A percentile compares a stretch with the other conserved stretches of the same genome.
phyloP scores from a whole-genome alignment of 2,797 vertebrate genomes.

The Xerus rutilus region DNA sequence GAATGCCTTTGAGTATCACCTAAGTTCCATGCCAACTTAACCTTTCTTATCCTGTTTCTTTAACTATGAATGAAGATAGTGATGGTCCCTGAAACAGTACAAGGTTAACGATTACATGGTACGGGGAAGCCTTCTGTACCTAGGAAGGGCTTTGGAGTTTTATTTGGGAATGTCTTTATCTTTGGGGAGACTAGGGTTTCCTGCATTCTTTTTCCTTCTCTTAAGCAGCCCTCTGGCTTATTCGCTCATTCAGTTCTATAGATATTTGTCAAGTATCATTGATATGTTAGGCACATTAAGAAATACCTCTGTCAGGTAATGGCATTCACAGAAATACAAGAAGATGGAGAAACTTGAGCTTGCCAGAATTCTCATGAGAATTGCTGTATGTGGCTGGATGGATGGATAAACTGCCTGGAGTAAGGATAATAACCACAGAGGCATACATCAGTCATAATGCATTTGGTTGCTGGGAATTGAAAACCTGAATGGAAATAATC shows the following conservation, averaged over 20 bases:
- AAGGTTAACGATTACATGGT: neutral
- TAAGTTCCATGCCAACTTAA: neutral
- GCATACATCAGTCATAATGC: neutral
- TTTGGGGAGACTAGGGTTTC: neutral
- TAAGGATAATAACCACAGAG: neutral
- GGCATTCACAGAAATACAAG: neutral
- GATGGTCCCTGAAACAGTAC: neutral
- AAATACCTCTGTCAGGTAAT: neutral
- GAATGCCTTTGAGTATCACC: neutral
- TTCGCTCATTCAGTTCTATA: neutral
- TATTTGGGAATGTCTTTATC: conserved; percentile 43
- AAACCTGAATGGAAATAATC: conserved; percentile 6
- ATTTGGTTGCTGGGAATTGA: neutral
- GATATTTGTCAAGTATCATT: neutral
- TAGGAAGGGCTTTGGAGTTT: conserved; percentile 17
- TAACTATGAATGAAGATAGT: neutral
- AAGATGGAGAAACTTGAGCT: neutral
- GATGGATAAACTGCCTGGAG: neutral
- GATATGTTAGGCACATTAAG: neutral
- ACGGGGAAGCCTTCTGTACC: conserved; percentile 20
- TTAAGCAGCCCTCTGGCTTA: neutral
- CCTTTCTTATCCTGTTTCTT: conserved; percentile 40
- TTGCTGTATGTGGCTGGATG: neutral
- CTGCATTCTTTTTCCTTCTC: neutral
- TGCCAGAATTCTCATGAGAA: neutral